Conservation (phyloP, 2,113 vertebrate genomes). For the Oenanthe melanoleuca region DNA sequence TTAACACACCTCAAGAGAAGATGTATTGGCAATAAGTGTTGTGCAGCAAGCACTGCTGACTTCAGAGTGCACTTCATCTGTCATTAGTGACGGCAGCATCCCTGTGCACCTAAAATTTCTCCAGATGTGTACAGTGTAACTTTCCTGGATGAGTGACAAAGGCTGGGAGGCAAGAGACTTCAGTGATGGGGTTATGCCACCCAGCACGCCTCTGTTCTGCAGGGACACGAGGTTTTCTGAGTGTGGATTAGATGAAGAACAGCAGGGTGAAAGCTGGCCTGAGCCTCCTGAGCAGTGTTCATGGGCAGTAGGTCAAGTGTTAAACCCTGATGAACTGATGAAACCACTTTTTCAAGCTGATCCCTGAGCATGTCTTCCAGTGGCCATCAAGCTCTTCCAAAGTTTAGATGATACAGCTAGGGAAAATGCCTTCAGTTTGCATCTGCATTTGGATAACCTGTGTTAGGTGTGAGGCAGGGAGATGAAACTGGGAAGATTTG, state of each 20-base stretch:
- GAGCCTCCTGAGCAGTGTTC: neutral
- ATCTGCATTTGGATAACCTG: neutral
- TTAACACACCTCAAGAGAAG: neutral
- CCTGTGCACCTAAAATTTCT: neutral
- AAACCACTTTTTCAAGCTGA: neutral
- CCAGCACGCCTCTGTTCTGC: neutral
- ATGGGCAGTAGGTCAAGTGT: neutral
- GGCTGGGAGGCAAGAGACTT: neutral
- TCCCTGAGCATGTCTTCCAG: neutral
- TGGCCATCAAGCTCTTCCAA: neutral
- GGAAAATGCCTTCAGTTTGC: neutral
- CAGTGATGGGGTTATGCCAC: neutral
- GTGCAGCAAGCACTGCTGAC: neutral
- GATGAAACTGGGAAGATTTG: neutral
- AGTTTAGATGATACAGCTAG: neutral
- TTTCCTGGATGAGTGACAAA: neutral
- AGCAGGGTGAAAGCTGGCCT: neutral
- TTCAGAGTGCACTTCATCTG: neutral
- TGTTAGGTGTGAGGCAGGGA: neutral
- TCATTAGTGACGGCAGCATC: neutral
- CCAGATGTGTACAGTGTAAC: neutral
- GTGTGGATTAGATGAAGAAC: neutral
- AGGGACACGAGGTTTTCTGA: accelerated
- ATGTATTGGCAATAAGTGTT: neutral
- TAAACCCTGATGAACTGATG: neutral